Evolutionary conservation across 2,888 invertebrate species (phyloP), one percentile per base, ranked within the genome.

Genomic region (Campoplex nolae): DNA sequence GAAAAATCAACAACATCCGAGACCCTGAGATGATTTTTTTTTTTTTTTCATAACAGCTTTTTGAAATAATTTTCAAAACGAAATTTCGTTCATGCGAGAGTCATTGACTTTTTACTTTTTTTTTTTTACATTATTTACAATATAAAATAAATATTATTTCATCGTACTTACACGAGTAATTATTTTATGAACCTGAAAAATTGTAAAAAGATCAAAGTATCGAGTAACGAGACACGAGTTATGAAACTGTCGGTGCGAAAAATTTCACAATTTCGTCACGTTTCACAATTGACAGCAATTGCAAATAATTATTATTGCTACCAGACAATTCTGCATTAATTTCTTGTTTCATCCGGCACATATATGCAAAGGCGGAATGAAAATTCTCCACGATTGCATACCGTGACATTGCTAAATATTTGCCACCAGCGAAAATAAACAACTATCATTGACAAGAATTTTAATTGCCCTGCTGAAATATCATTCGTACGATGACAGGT

Each of bases 361-460:
- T 79, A 54, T 28, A 54, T 28, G 35, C 38, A 67, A 54, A 78
- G 56, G 23, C n/a, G 58, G 35, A 45, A 48, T 58, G 45, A 45
- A 28, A 58, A 71, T 71, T 48, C 42, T 42, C 28, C 42, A 51
- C 35, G 48, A 6, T 23, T 73, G 65, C 71, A 23, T 73, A 78
- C 73, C 73, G 56, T 71, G 56, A 62, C 62, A 35, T 71, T 58
- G 45, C 83, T 67, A 65, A 73, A 78, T 65, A 65, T 38, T 62
- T 38, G 56, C 54, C 56, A 54, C 45, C 7, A 32, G 67, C 45
- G 82, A 87, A 86, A 88, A 83, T 78, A 70, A 82, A 88, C 84
- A 75, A 80, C 81, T 79, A 67, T n/a, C 68, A 45, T 70, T 23
- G 28, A 70, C 79, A 18, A 56, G 54, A 80, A 82, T 83, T 86